Percentiles rank a stretch among this genome's conserved stretches.
These are phyloP conservation scores for Chelonia mydas DNA, from an alignment of 2,797 vertebrate genomes.

Conservation along the genomic window DNA sequence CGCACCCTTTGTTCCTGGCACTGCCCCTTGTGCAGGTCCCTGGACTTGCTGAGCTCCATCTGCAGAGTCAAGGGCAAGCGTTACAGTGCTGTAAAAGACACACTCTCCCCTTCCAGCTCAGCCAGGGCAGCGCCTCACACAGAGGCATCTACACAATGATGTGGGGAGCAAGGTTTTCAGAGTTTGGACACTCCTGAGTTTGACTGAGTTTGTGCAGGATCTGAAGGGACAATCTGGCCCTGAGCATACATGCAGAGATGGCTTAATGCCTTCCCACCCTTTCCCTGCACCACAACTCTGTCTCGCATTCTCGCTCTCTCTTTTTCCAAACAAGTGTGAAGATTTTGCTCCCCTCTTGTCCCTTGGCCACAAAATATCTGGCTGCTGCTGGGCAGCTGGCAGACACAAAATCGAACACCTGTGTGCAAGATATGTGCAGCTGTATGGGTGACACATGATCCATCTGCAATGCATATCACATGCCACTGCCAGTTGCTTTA, in stretches of 20 bases:
- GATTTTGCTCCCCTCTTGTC: conserved; percentile 9
- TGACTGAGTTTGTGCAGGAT: background rate
- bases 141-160: background rate
- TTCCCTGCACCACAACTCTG: fast-evolving
- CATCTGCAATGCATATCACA: conserved; percentile 47
- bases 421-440: conserved; percentile 75
- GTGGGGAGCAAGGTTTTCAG: background rate
- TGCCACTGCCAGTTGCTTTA: conserved; percentile 61
- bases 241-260: background rate
- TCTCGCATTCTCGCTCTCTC: background rate
- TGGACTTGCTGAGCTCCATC: background rate
- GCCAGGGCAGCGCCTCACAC: background rate
- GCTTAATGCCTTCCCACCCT: background rate
- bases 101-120: background rate
- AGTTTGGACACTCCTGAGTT: background rate
- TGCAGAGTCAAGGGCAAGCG: background rate
- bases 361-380: conserved; percentile 1
- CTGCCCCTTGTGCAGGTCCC: background rate
- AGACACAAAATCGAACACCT: conserved; percentile 62
- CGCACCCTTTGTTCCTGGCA: background rate
- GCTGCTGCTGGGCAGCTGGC: conserved; percentile 72
- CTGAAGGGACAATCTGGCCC: background rate
- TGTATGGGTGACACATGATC: conserved; percentile 70
- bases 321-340: conserved; percentile 17
- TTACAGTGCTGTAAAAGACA: background rate